Conservation (phyloP, 2,888 invertebrate genomes). For the Mayetiola destructor region DNA sequence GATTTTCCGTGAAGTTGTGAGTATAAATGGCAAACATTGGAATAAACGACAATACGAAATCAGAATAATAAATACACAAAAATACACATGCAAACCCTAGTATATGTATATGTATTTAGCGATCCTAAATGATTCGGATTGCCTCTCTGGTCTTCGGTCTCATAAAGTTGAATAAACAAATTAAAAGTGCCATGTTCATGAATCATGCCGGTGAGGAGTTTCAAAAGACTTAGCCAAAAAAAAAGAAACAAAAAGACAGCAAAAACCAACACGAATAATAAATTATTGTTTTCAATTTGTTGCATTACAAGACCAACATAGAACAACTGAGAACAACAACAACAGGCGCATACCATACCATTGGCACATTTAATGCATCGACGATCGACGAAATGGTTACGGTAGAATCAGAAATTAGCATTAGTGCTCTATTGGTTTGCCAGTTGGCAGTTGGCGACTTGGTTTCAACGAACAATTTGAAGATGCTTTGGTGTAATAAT, state of each 20-base stretch:
- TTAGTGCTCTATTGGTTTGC: constrained; percentile 5
- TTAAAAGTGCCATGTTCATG: constrained; percentile 8
- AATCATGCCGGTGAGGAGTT: constrained; percentile 7
- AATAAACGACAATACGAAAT: constrained; percentile 7
- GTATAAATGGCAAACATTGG: too few species aligned
- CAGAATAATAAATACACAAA: neutral
- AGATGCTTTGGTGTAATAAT: neutral
- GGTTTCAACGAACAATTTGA: neutral
- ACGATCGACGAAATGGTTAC: too few species aligned
- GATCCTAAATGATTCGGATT: too few species aligned
- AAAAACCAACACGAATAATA: too few species aligned
- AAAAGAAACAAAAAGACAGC: too few species aligned
- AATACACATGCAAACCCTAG: neutral
- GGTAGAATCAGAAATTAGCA: constrained; percentile 2
- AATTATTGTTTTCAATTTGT: constrained; percentile 13
- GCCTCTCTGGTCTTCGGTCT: too few species aligned
- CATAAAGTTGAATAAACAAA: too few species aligned
- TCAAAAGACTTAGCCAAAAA: neutral
- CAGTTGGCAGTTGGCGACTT: neutral
- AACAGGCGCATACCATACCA: neutral
- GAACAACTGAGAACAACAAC: too few species aligned
- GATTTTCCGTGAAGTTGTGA: too few species aligned
- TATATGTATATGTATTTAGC: too few species aligned
- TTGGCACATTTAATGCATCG: neutral
- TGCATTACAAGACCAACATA: neutral